Evolutionary conservation across 2,113 vertebrate genomes (phyloP).

Genomic region (Larimichthys crocea): DNA sequence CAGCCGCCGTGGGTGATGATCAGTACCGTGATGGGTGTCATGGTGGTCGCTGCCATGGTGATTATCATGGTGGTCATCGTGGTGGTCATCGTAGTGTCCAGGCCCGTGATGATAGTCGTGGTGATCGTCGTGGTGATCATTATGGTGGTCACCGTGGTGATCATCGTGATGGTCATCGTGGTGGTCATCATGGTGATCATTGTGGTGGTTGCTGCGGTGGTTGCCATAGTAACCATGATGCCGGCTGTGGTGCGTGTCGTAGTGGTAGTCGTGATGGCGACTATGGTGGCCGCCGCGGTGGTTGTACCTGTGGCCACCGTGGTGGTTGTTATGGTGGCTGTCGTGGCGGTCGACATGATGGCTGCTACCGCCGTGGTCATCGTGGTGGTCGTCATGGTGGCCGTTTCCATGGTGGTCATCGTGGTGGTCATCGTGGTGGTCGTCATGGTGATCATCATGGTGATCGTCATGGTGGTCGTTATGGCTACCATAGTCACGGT

Average conservation of each 20-base stretch:
- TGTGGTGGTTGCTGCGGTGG: neutral
- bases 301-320: slow-evolving; percentile 18
- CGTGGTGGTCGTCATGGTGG: neutral
- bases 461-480: slow-evolving; percentile 31
- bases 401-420: slow-evolving; percentile 10
- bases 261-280: slow-evolving; percentile 9
- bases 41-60: slow-evolving; percentile 15
- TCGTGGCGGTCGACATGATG: slow-evolving; percentile 3
- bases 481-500: slow-evolving; percentile 53
- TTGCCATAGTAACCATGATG: neutral
- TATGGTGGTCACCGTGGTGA: neutral
- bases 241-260: neutral
- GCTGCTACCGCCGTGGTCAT: neutral
- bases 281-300: neutral
- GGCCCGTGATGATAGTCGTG: slow-evolving; percentile 21
- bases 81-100: slow-evolving; percentile 19
- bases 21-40: neutral
- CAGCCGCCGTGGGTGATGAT: slow-evolving; percentile 34
- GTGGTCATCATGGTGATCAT: neutral
- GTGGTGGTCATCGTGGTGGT: slow-evolving; percentile 27
- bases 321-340: neutral
- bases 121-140: neutral
- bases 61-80: slow-evolving; percentile 15
- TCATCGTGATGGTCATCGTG: slow-evolving; percentile 5
- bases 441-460: neutral